Base-by-base conservation (phyloP, 1,140 invertebrate species). In the Trigoniulus corallinus region DNA sequence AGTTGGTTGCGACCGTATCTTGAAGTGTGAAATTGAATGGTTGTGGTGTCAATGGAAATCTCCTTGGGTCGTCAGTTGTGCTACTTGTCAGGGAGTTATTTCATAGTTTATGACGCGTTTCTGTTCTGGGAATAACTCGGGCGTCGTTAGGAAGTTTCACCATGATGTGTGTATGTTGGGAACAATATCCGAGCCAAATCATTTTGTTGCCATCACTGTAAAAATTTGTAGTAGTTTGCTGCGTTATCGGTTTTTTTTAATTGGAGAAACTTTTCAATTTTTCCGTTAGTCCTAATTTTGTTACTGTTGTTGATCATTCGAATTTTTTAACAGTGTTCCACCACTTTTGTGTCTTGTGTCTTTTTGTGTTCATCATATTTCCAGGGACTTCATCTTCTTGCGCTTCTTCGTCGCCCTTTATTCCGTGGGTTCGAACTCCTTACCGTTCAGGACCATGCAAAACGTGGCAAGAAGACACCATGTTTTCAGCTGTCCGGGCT, bases 401-500 rank as follows among this genome's bases (percentile, higher is more conserved):
- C 29, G 15, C 29, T 34, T 15, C 29, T 34, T 34, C 7, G 7
- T 34, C 29, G 7, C 7, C 7, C 29, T 34, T 7, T 20, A 20
- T 44, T n/a, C 46, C 25, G 4, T 51, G 50, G 50, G 41, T 48
- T 3, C 42, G 50, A 3, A 7, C 25, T n/a, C 34, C 37, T 3
- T 22, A 40, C n/a, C 42, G 50, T n/a, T 21, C 50, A 7, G 87
- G 87, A 2, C 87, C 87, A 0, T 71, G 89, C 50, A 92, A 92
- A 66, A 88, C 85, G 22, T 92, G 87, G 87, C 70, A 86, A 34
- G 86, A 86, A 1, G 87, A 91, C 67, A 89, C 87, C 50, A 92
- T 92, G 87, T 85, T 85, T 50, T 86, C 88, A 62, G 86, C 87
- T 53, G 89, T 92, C 58, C 86, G 88, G 67, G 85, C 83, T 59